Percentiles rank a stretch among this genome's conserved stretches.
Conservation (phyloP, 2,888 invertebrate genomes). For the Eledone cirrhosa region DNA sequence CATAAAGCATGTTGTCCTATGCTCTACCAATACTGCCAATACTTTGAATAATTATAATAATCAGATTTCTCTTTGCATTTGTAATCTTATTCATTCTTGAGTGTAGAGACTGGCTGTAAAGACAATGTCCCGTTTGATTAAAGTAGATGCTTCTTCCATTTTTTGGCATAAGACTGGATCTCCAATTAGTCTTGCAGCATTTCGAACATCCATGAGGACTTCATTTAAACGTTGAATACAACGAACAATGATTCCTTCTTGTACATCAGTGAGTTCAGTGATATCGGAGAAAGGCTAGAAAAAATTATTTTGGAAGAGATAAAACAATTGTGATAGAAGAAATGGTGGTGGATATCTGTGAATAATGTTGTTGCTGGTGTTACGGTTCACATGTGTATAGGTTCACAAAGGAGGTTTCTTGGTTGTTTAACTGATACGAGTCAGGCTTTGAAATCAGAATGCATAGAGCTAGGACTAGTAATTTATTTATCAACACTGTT, state of each 20-base stretch:
- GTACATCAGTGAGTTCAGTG: slow-evolving; percentile 89
- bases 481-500: too few species aligned
- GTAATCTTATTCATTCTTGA: slow-evolving; percentile 41
- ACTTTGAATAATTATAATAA: background rate
- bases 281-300: slow-evolving; percentile 86
- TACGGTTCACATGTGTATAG: background rate
- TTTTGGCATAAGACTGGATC: slow-evolving; percentile 90
- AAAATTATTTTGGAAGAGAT: slow-evolving; percentile 2
- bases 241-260: slow-evolving; percentile 97
- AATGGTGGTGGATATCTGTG: background rate
- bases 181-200: slow-evolving; percentile 91
- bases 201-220: slow-evolving; percentile 86
- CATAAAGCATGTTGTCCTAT: too few species aligned
- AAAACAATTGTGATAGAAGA: background rate
- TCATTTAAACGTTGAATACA: slow-evolving; percentile 97
- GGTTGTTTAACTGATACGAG: too few species aligned
- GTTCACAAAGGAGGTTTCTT: background rate
- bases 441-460: background rate
- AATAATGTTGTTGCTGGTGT: background rate
- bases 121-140: slow-evolving; percentile 96
- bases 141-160: slow-evolving; percentile 92
- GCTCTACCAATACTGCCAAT: too few species aligned
- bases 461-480: too few species aligned
- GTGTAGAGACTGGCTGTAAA: slow-evolving; percentile 94
- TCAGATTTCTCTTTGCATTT: background rate